Evolutionary conservation across 2,797 vertebrate species (phyloP), one percentile per base, ranked within the genome.

Genomic region (Lemur catta): DNA sequence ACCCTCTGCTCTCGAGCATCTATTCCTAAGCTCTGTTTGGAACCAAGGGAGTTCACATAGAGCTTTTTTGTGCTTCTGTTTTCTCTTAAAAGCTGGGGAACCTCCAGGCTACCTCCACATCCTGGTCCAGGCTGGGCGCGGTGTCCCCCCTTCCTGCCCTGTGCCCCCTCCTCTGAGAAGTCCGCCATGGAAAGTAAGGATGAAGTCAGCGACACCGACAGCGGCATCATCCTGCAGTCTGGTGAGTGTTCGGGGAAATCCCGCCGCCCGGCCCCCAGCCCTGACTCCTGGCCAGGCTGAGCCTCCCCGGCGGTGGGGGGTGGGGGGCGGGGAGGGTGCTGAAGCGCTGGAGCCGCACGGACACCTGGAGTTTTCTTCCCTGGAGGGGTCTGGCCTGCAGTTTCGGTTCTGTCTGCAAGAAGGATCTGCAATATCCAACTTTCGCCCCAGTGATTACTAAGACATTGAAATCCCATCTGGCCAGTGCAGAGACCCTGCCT

Each of bases 141-240:
- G 84, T 3, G 28, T 63, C 48, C 2, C n/a, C 59, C 52, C 74
- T 79, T 59, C 79, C 74, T 52, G 4, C 52, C 41, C 78, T 26
- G 89, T 24, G 22, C 7, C 78, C 81, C 88, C 22, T 63, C 89
- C 81, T 81, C 78, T 95, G 96, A 59, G 96, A 94, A 41, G 8
- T 24, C 96, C 74, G 80, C 96, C 97, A 99, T 99, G 99, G 99
- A 99, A 92, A 98, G 96, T 72, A 99, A 98, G 94, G 99, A 99
- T 84, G 99, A 99, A 97, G 98, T 98, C 98, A 99, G 99, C 52
- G 99, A 99, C 98, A 99, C 99, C 0, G 99, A 99, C 98, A 99
- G 99, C 1, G 99, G 99, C 65, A 99, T 99, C 98, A 99, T 99
- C 97, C 98, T 99, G 89, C 99, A 99, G 97, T 99, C 99, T 95